Conservation (phyloP, 2,113 vertebrate species). For the Panthera leo region DNA sequence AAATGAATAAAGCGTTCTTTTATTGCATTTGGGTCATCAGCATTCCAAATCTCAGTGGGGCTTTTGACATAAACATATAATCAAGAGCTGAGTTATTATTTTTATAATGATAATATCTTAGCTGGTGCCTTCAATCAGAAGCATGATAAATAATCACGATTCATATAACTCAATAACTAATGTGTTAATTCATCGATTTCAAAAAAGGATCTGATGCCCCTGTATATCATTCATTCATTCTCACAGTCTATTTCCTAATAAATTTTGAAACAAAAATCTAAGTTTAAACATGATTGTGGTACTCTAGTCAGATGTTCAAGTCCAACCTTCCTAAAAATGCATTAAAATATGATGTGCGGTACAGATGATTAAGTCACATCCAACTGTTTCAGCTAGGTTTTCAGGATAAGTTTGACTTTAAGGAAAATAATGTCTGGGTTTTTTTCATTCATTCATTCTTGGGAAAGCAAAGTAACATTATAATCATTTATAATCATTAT, state of each 20-base stretch:
- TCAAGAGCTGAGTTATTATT: slow-evolving; percentile 48
- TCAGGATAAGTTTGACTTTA: not conserved
- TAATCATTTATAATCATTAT: not conserved
- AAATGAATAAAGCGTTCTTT: slow-evolving; percentile 60
- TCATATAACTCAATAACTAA: slow-evolving; percentile 49
- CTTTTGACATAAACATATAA: slow-evolving; percentile 53
- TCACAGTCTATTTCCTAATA: not conserved
- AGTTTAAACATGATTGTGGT: not conserved
- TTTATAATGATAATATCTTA: slow-evolving; percentile 43
- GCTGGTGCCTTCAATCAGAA: not conserved
- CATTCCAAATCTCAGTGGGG: slow-evolving; percentile 45
- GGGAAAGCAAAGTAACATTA: not conserved
- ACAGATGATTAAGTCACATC: not conserved
- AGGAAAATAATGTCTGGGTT: not conserved
- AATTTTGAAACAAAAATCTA: slow-evolving; percentile 15
- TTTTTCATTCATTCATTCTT: not conserved
- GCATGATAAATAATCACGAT: slow-evolving; percentile 41
- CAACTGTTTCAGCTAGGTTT: not conserved
- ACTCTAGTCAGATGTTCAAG: not conserved
- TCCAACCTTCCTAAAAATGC: not conserved
- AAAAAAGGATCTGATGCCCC: not conserved
- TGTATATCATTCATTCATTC: not conserved
- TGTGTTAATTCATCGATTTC: slow-evolving; percentile 42
- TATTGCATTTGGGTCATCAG: slow-evolving; percentile 59
- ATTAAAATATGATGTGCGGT: not conserved